phyloP scores from a whole-genome alignment of 2,113 vertebrate genomes.

The Amphilophus citrinellus region DNA sequence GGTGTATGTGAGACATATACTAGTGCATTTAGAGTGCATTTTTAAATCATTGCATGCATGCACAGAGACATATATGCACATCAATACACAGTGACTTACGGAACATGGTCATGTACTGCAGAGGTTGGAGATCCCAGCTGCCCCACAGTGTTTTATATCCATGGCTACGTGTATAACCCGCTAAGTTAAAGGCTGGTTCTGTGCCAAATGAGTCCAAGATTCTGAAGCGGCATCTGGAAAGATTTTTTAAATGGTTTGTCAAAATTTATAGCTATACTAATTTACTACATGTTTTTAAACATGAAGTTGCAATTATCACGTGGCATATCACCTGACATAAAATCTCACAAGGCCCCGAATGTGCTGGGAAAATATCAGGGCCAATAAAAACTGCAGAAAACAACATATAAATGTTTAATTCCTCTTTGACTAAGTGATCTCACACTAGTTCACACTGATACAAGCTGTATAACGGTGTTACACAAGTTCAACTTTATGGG shows the following conservation, averaged over 20 bases:
- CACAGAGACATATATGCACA: neutral
- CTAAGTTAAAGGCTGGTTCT: conserved; percentile 79
- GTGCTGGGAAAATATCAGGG: neutral
- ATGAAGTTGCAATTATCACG: neutral
- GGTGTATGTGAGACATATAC: conserved; percentile 12
- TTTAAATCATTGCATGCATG: conserved; percentile 12
- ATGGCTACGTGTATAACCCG: conserved; percentile 64
- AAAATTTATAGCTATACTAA: neutral
- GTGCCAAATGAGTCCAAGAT: conserved; percentile 83
- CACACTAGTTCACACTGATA: neutral
- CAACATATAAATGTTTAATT: conserved; percentile 5
- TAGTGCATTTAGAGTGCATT: neutral
- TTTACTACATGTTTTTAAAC: neutral
- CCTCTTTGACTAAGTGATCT: neutral
- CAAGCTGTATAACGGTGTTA: neutral
- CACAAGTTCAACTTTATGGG: neutral
- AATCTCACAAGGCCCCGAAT: neutral
- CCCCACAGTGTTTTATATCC: conserved; percentile 79
- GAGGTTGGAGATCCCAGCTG: conserved; percentile 78
- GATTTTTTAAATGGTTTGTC: neutral
- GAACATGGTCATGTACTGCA: conserved; percentile 84
- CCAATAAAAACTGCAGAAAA: conserved; percentile 7
- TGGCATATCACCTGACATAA: neutral
- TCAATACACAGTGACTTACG: conserved; percentile 65
- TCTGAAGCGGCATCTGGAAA: conserved; percentile 75